These are phyloP conservation scores for Syrrhaptes paradoxus DNA, from an alignment of 2,113 vertebrate species.

Conservation along the genomic window DNA sequence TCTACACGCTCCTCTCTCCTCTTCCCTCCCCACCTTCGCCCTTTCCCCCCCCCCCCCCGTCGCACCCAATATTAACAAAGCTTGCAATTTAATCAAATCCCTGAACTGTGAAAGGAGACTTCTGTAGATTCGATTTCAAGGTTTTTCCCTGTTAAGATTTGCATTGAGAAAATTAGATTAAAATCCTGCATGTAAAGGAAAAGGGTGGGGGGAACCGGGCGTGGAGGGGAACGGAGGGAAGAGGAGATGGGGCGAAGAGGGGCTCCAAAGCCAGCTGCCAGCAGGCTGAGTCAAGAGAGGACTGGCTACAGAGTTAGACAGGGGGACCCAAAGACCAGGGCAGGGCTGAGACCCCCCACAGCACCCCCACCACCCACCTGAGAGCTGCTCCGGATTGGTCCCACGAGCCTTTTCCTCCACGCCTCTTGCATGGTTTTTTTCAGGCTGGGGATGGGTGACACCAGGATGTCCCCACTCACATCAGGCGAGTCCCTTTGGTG, in stretches of 20 bases:
- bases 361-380: neutral
- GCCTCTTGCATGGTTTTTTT: neutral
- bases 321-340: neutral
- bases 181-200: constrained; percentile 18
- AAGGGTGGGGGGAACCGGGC: fast-evolving
- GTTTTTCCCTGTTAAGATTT: constrained; percentile 55
- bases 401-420: neutral
- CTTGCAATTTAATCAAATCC: constrained; percentile 66
- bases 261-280: neutral
- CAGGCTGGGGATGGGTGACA: neutral
- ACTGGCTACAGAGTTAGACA: neutral
- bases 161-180: constrained; percentile 67
- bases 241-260: neutral
- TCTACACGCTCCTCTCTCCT: neutral
- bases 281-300: neutral
- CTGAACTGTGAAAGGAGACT: constrained; percentile 67
- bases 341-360: fast-evolving
- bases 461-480: too few species aligned
- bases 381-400: fast-evolving
- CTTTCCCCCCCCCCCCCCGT: neutral
- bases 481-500: neutral
- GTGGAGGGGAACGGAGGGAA: fast-evolving
- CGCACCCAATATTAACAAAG: constrained; percentile 55
- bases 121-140: constrained; percentile 60
- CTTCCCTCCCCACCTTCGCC: neutral